Percentiles rank a stretch among this genome's conserved stretches.
Evolutionary conservation across 2,888 invertebrate species (phyloP).

Genomic region (Tetramorium bicarinatum): DNA sequence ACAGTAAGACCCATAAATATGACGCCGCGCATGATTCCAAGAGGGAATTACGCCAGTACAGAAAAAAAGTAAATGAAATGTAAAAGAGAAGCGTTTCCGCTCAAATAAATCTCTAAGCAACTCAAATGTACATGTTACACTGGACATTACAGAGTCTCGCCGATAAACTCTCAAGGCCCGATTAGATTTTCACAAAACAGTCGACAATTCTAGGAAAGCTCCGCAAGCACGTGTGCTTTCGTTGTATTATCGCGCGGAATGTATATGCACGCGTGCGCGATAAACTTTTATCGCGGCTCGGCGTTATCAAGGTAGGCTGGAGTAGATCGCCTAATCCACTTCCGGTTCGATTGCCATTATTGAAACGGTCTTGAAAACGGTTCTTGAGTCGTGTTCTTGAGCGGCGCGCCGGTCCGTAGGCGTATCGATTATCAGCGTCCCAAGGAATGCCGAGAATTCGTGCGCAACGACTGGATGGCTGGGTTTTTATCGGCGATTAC

Average conservation of each 20-base stretch:
- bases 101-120: neutral
- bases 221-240: neutral
- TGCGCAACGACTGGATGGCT: neutral
- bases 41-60: neutral
- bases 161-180: conserved; percentile 9
- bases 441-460: conserved; percentile 44
- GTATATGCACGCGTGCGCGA: conserved; percentile 14
- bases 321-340: neutral
- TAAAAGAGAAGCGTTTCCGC: neutral
- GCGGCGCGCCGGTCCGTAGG: neutral
- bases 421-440: conserved; percentile 14
- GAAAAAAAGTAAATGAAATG: neutral
- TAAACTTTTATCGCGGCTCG: conserved; percentile 33
- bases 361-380: neutral
- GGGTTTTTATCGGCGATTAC: conserved; percentile 41
- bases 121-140: neutral
- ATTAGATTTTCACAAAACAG: neutral
- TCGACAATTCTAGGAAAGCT: neutral
- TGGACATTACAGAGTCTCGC: neutral
- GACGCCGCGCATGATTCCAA: neutral
- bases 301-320: conserved; percentile 16
- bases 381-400: neutral
- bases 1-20: neutral
- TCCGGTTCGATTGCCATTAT: conserved; percentile 18
- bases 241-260: neutral